Percentiles rank a stretch among this genome's conserved stretches.
Evolutionary conservation across 2,888 invertebrate genomes (phyloP).

Genomic region (Phragmatobia fuliginosa): DNA sequence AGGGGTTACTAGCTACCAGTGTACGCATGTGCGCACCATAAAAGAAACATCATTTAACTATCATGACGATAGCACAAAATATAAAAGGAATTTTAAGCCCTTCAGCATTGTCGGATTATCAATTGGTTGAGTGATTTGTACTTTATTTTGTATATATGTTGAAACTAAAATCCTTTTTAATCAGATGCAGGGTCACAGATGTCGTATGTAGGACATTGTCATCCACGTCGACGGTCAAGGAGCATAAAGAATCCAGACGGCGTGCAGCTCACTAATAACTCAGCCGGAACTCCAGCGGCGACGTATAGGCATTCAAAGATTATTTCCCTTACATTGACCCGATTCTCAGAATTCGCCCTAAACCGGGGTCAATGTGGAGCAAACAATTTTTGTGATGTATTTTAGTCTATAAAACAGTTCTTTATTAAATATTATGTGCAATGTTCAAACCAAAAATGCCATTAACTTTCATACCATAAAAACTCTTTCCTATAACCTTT

Average conservation of each 20-base stretch:
- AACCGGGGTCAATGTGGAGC: slow-evolving; percentile 70
- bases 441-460: slow-evolving; percentile 86
- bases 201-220: slow-evolving; percentile 64
- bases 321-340: slow-evolving; percentile 78
- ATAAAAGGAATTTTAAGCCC: slow-evolving; percentile 23
- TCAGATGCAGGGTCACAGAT: slow-evolving; percentile 70
- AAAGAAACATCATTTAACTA: too few relatives aligned
- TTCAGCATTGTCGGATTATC: slow-evolving; percentile 41
- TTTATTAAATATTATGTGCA: slow-evolving; percentile 81
- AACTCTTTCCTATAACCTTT: slow-evolving; percentile 75
- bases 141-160: slow-evolving; percentile 49
- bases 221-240: slow-evolving; percentile 61
- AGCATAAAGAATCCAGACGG: slow-evolving; percentile 54
- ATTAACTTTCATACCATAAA: slow-evolving; percentile 79
- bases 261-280: slow-evolving; percentile 58
- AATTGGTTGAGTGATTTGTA: slow-evolving; percentile 46
- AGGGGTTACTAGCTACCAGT: too few relatives aligned
- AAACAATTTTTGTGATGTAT: slow-evolving; percentile 74
- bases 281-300: slow-evolving; percentile 60
- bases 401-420: slow-evolving; percentile 76
- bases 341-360: slow-evolving; percentile 70
- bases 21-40: too few relatives aligned
- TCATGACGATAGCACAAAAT: slow-evolving; percentile 23
- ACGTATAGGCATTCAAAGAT: slow-evolving; percentile 69
- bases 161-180: slow-evolving; percentile 56